Evolutionary conservation across 2,113 vertebrate species (phyloP).

Genomic region (Malurus elegans): DNA sequence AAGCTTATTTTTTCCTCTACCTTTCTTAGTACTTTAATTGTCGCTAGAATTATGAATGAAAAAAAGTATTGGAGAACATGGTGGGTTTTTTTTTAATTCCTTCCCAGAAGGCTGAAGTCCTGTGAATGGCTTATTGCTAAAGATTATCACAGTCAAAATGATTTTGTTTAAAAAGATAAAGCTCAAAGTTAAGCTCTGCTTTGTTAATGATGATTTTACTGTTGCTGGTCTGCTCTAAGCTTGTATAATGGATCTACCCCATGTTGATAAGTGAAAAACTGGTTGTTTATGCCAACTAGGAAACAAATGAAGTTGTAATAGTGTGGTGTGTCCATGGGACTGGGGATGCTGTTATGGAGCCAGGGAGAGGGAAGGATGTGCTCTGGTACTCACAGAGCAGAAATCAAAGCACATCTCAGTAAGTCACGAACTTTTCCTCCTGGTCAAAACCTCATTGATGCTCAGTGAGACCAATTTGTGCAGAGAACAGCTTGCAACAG

Average conservation of each 20-base stretch:
- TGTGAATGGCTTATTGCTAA: not conserved
- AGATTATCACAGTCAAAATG: not conserved
- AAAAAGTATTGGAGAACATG: no score
- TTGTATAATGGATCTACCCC: not conserved
- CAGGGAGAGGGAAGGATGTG: not conserved
- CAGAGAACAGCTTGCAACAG: not conserved
- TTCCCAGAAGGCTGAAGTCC: not conserved
- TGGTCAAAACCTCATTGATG: not conserved
- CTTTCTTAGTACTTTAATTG: not conserved
- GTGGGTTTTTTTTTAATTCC: not conserved
- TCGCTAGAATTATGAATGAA: not conserved
- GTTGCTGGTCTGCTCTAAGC: not conserved
- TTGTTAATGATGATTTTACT: not conserved
- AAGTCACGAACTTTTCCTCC: not conserved
- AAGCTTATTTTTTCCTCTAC: not conserved
- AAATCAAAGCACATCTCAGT: not conserved
- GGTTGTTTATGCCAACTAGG: not conserved
- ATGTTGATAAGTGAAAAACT: not conserved
- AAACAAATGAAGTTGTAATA: not conserved
- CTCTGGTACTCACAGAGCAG: not conserved
- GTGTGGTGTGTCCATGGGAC: not conserved
- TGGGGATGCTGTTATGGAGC: not conserved
- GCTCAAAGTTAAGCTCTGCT: not conserved
- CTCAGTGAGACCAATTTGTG: accelerated
- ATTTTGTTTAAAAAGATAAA: not conserved